Percentiles rank a stretch among this genome's conserved stretches.
Evolutionary conservation across 2,888 invertebrate species (phyloP).

Genomic region (Troides helena): DNA sequence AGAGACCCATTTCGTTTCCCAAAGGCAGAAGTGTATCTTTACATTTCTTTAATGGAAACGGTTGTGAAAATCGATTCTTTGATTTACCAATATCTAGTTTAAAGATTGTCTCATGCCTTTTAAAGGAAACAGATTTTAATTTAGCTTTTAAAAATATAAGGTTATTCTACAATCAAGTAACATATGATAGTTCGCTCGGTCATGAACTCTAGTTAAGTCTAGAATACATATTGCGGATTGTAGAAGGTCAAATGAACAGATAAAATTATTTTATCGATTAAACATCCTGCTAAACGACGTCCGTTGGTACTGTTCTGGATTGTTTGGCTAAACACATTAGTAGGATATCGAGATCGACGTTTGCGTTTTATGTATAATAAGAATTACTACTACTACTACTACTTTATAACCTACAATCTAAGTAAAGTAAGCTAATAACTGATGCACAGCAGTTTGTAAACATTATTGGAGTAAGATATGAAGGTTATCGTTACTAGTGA

Average conservation of each 20-base stretch:
- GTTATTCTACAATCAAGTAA: no score
- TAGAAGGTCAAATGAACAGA: slow-evolving; percentile 10
- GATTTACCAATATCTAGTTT: neutral
- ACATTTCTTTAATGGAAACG: neutral
- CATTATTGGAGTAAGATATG: no score
- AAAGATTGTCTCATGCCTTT: neutral
- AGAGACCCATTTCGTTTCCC: neutral
- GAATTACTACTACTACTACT: no score
- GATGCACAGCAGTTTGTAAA: no score
- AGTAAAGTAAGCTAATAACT: no score
- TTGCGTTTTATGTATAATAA: no score
- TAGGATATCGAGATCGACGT: no score
- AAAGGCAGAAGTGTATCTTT: neutral
- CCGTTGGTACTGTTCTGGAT: neutral
- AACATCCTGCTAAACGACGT: slow-evolving; percentile 20
- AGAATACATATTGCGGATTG: slow-evolving; percentile 6
- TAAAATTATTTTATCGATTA: slow-evolving; percentile 21
- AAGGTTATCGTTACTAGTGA: no score
- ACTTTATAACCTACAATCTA: no score
- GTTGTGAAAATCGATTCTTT: neutral
- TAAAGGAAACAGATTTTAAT: neutral
- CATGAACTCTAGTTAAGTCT: neutral
- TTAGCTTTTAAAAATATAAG: neutral
- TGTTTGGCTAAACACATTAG: neutral
- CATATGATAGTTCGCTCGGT: neutral